Evolutionary conservation across 2,797 vertebrate genomes (phyloP).

Genomic region (Pempheris klunzingeri): DNA sequence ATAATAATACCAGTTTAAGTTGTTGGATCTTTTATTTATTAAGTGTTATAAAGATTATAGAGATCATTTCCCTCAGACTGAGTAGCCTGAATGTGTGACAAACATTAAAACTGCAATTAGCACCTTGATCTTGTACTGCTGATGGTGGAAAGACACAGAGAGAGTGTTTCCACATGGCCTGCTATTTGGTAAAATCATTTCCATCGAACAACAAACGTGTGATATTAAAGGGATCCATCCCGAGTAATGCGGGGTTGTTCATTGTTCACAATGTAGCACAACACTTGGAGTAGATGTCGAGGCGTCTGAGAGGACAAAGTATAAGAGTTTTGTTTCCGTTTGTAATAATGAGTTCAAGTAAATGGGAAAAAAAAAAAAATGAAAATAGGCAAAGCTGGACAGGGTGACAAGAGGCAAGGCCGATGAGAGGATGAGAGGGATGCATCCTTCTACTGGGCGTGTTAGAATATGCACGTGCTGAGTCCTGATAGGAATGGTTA

Average conservation of each 20-base stretch:
- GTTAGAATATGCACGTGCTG: slow-evolving; percentile 48
- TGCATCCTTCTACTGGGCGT: no score
- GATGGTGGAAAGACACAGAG: no score
- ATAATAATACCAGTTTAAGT: no score
- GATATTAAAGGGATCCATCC: not conserved
- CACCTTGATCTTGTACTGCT: no score
- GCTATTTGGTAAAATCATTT: not conserved
- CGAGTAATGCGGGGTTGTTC: not conserved
- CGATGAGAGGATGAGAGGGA: slow-evolving; percentile 5
- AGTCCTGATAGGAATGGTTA: slow-evolving; percentile 78
- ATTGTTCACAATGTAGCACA: not conserved
- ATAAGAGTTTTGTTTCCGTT: slow-evolving; percentile 3
- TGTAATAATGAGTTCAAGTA: slow-evolving; percentile 15
- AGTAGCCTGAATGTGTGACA: no score
- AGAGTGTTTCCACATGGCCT: not conserved
- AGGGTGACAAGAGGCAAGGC: slow-evolving; percentile 22
- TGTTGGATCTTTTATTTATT: no score
- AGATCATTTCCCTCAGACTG: no score
- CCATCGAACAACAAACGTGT: not conserved
- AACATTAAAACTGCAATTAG: no score
- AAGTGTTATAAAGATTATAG: no score
- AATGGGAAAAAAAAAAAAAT: slow-evolving; percentile 12
- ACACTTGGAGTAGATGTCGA: not conserved
- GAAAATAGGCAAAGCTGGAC: slow-evolving; percentile 15
- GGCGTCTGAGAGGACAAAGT: not conserved